Evolutionary conservation across 2,113 vertebrate genomes (phyloP), one percentile per base, ranked within the genome.

Genomic region (Aegypius monachus): DNA sequence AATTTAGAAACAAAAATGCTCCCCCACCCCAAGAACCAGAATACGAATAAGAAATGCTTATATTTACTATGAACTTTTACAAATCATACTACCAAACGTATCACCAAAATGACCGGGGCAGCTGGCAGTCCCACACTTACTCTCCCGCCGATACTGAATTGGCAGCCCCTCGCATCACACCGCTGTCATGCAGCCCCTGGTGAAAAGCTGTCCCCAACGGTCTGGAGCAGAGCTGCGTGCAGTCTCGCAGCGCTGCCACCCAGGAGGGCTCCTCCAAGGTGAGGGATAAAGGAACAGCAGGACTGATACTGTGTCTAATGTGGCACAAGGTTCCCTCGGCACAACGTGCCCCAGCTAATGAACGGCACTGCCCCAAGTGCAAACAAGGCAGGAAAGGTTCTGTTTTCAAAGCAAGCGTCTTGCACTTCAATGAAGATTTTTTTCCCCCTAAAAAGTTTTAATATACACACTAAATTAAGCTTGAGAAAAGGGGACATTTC

Each of bases 391-490:
- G 77, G 77, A 89, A 95, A 94, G 96, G 96, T 90, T 96, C 94
- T 92, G 92, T 96, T 96, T 97, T 95, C 95, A 97, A 98, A 98
- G 96, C 68, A 66, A 96, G 90, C 32, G 16, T 62, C 95, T 94
- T 97, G 96, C 96, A 97, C 97, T 98, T 97, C 97, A 98, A 92
- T 96, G 91, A 97, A 95, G 96, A 97, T 87, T 95, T 82, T 85
- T 84, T 87, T 56, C 5, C 74, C 61, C 91, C 80, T 80, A 98
- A 98, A 98, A 98, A 98, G 98, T 98, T 98, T 98, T 98, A 98
- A 98, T 98, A 98, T 98, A 98, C 98, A 98, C 98, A 98, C 98
- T 98, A 98, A 98, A 98, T 98, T 98, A 98, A 98, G 98, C 98
- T 97, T 96, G 95, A 97, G 97, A 98, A 97, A 98, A 97, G 98